Percentiles rank a stretch among this genome's conserved stretches.
Conservation (phyloP, 1,140 invertebrate species). For the Maniola jurtina region DNA sequence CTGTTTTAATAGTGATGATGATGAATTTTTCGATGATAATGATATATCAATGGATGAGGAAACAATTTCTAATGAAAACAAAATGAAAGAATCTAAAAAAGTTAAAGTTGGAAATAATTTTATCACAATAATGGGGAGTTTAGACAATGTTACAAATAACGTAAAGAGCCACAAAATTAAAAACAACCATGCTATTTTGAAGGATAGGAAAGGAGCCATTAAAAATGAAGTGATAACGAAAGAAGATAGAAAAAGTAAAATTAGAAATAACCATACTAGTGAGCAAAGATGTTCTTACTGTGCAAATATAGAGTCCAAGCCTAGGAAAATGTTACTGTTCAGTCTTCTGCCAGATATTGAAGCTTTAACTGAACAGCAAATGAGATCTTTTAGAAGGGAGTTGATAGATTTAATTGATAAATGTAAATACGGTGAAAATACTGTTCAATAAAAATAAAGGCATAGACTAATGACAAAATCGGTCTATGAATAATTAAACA, state of each 20-base stretch:
- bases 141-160: no score
- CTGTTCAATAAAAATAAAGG: no score
- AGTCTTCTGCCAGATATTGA: not conserved
- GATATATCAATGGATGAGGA: no score
- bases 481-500: no score
- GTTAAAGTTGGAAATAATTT: not conserved
- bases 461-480: no score
- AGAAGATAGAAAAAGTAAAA: not conserved
- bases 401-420: conserved; percentile 4
- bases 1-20: no score
- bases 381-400: not conserved
- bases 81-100: not conserved
- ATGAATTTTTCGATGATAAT: no score
- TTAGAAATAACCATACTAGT: not conserved
- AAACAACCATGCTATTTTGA: no score
- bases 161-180: no score
- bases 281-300: not conserved
- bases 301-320: not conserved
- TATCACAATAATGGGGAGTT: no score
- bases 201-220: no score
- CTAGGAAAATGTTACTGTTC: conserved; percentile 5
- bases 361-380: not conserved
- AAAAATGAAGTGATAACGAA: not conserved
- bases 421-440: not conserved
- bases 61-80: no score